phyloP scores from a whole-genome alignment of 2,113 vertebrate genomes.

The Tychaedon coryphoeus region DNA sequence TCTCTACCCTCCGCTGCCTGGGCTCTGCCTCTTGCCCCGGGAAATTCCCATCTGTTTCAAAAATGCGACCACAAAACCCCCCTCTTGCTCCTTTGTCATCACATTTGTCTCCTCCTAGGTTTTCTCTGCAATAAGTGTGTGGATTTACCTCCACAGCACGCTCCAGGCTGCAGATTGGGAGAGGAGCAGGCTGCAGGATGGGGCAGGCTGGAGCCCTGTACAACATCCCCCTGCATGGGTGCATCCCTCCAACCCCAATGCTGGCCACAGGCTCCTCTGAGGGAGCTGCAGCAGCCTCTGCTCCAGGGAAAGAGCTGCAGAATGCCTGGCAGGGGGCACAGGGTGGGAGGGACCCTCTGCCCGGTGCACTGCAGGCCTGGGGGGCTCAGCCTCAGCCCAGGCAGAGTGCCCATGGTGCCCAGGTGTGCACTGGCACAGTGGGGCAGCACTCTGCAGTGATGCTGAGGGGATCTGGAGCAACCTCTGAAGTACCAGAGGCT shows the following conservation, averaged over 20 bases:
- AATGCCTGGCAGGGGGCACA: neutral
- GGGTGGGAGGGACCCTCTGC: neutral
- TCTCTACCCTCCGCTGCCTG: neutral
- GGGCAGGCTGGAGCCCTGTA: neutral
- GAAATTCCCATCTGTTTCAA: slow-evolving; percentile 22
- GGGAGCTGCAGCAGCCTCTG: neutral
- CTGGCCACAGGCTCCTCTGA: rapidly evolving
- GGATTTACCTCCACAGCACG: neutral
- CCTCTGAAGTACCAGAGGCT: neutral
- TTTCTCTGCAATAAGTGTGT: neutral
- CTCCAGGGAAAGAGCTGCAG: neutral
- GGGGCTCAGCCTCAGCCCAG: neutral
- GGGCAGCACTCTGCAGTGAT: neutral
- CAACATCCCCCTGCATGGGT: rapidly evolving
- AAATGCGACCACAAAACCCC: neutral
- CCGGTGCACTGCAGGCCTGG: too few relatives aligned
- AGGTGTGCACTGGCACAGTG: neutral
- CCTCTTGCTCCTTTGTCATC: neutral
- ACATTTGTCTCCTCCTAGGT: neutral
- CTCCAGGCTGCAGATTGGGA: neutral
- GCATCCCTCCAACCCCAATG: neutral
- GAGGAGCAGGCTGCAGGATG: neutral
- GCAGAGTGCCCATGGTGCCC: rapidly evolving
- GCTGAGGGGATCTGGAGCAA: neutral
- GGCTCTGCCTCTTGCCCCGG: neutral